Evolutionary conservation across 2,888 invertebrate species (phyloP).

Genomic region (Melolontha melolontha): DNA sequence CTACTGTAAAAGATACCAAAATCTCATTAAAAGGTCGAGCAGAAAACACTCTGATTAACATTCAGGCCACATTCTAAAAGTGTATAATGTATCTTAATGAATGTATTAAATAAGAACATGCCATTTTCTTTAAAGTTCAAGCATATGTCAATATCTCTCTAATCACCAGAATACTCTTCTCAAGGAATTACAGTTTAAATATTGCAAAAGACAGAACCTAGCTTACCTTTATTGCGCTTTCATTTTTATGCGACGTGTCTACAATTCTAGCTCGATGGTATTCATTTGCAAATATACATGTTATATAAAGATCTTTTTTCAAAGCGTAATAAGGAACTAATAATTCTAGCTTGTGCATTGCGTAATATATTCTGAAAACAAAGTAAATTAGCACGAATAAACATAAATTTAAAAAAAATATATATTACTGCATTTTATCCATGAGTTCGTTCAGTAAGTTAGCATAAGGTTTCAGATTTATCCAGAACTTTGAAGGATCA

Average conservation of each 20-base stretch:
- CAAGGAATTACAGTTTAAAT: no score
- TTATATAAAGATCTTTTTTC: constrained; percentile 67
- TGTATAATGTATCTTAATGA: no score
- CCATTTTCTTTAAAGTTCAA: no score
- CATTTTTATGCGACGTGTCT: constrained; percentile 16
- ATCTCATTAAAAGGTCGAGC: no score
- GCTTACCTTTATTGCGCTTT: constrained; percentile 24
- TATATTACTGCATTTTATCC: constrained; percentile 65
- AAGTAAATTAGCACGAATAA: background rate
- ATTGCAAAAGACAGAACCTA: no score
- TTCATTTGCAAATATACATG: constrained; percentile 64
- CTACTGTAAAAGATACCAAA: no score
- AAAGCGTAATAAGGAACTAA: constrained; percentile 50
- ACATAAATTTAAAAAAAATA: constrained; percentile 12
- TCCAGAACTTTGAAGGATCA: constrained; percentile 72
- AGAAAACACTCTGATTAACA: no score
- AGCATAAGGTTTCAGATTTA: constrained; percentile 61
- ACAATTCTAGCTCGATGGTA: constrained; percentile 66
- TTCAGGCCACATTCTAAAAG: no score
- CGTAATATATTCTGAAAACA: constrained; percentile 37
- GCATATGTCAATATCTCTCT: no score
- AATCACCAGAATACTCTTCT: no score
- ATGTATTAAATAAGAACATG: no score
- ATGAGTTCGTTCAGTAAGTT: constrained; percentile 66
- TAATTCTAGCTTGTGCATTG: constrained; percentile 40